Base-by-base conservation (phyloP, 2,888 invertebrate genomes). In the Nudaria mundana region DNA sequence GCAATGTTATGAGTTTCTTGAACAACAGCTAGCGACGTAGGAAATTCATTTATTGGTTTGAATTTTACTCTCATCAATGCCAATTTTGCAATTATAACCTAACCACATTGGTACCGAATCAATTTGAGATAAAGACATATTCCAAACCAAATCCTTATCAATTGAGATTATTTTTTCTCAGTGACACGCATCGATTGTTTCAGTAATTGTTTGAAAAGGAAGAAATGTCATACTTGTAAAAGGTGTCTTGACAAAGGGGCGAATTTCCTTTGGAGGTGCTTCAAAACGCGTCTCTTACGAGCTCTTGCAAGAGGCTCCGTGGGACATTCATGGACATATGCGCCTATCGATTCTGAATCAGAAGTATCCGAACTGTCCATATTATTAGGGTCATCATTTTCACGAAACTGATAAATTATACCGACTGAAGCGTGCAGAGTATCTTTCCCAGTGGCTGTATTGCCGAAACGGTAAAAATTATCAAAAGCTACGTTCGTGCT, bases 391-490 rank as follows among this genome's bases (percentile, higher is more conserved):
- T 30, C 22, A 23, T 36, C 12, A 36, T 12, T 30, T 28, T 11
- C 28, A 30, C n/a, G 18, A 34, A 34, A 31, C 15, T 20, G 93
- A 92, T 43, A 94, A 71, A 76, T 92, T 92, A 49, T 93, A 92
- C 53, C 92, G 91, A 93, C 93, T 93, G 51, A 93, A 84, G 63
- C 92, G 91, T 29, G 92, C 89, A 52, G 12, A 29, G 55, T 55
- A 35, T 55, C 47, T 34, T 47, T 51, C 2, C 56, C 56, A 38
- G 20, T 30, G 6, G 18, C 4, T 5, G 53, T 53, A 2, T 54
- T 48, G 2, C 50, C 50, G 18, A 41, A 50, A 3, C 48, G 37
- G 16, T 52, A 52, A 15, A 45, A 52, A 39, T 49, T 52, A 11
- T 56, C 50, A 24, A 44, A 56, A 7, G 46, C 31, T 7, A 37